Percentiles rank a stretch among this genome's conserved stretches.
phyloP scores from a whole-genome alignment of 2,888 invertebrate genomes.

The Odiellus spinosus region DNA sequence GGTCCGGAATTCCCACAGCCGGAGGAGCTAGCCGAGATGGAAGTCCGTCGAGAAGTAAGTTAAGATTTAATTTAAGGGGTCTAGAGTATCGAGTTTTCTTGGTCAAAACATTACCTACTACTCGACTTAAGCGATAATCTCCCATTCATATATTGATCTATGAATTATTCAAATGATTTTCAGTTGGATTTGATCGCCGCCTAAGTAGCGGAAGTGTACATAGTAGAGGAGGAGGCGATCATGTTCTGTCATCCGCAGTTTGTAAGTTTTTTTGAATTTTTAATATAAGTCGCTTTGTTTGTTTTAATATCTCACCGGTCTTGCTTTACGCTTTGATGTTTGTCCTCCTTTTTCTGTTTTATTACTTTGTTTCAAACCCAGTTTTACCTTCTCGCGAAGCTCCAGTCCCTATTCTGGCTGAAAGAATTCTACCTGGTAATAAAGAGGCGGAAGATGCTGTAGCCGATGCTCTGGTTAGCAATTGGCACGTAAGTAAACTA shows the following conservation, averaged over 20 bases:
- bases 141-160: too few relatives aligned
- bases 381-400: slow-evolving; percentile 1
- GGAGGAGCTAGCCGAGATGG: slow-evolving; percentile 33
- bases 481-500: neutral
- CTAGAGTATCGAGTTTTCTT: too few relatives aligned
- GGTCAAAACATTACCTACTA: too few relatives aligned
- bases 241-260: too few relatives aligned
- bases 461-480: slow-evolving; percentile 42
- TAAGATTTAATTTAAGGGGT: too few relatives aligned
- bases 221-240: too few relatives aligned
- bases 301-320: too few relatives aligned
- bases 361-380: neutral
- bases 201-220: too few relatives aligned
- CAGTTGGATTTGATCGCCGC: too few relatives aligned
- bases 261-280: slow-evolving; percentile 4
- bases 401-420: slow-evolving; percentile 48
- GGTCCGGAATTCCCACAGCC: slow-evolving; percentile 29
- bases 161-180: too few relatives aligned
- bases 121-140: too few relatives aligned
- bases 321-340: too few relatives aligned
- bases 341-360: neutral
- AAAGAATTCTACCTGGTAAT: slow-evolving; percentile 67
- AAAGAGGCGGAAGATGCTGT: slow-evolving; percentile 71
- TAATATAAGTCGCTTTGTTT: neutral
- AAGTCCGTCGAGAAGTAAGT: slow-evolving; percentile 26